A percentile compares a stretch with the other conserved stretches of the same genome.
phyloP scores from a whole-genome alignment of 2,888 invertebrate species.

The Diarsia brunnea region DNA sequence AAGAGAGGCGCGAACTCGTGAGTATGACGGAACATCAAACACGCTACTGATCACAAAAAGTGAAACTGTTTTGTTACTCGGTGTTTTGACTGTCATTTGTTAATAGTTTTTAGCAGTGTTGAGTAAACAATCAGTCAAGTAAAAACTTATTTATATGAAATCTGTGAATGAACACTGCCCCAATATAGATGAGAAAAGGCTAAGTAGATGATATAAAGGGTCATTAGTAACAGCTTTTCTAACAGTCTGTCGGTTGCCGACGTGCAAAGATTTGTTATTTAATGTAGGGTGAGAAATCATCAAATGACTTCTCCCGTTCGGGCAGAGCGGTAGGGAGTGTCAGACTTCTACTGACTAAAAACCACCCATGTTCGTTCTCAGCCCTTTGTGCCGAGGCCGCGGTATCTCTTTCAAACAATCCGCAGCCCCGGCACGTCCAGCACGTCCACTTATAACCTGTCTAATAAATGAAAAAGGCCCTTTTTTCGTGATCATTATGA shows the following conservation, averaged over 20 bases:
- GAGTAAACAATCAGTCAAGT: background rate
- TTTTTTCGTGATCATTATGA: background rate
- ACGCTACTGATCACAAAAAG: constrained; percentile 35
- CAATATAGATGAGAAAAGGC: too few species aligned
- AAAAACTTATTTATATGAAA: background rate
- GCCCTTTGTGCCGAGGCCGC: too few species aligned
- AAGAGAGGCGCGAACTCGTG: constrained; percentile 42
- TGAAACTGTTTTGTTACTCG: constrained; percentile 22
- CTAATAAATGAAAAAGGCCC: too few species aligned
- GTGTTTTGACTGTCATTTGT: background rate
- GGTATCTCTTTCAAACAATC: too few species aligned
- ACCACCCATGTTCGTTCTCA: too few species aligned
- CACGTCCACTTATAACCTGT: background rate
- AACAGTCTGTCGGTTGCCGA: background rate
- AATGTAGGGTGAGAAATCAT: too few species aligned
- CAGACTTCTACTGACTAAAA: too few species aligned
- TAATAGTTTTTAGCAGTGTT: background rate
- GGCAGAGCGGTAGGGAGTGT: too few species aligned
- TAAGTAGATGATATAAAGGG: too few species aligned
- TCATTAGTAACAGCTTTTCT: background rate
- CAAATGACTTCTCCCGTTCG: too few species aligned
- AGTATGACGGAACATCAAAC: constrained; percentile 37
- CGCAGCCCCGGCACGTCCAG: too few species aligned
- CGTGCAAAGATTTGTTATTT: background rate
- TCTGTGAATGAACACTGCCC: too few species aligned